Evolutionary conservation across 2,113 vertebrate species (phyloP).

Genomic region (Plecturocebus donacophilus): DNA sequence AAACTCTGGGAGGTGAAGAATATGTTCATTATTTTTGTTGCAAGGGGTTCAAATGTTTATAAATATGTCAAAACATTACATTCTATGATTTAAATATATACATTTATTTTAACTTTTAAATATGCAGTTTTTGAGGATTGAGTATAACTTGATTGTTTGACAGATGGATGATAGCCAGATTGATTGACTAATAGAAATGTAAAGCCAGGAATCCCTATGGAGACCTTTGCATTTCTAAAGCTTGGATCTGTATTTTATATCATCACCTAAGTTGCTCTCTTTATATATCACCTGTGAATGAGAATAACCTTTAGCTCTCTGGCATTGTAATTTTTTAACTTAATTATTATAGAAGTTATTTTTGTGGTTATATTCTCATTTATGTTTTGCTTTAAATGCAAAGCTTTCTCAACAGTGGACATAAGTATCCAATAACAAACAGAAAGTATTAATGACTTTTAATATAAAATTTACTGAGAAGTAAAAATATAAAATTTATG

Average conservation of each 20-base stretch:
- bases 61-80: background rate
- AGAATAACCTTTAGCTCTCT: background rate
- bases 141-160: background rate
- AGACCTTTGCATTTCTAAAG: background rate
- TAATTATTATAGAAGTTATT: conserved; percentile 3
- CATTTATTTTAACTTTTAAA: background rate
- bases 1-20: background rate
- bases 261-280: background rate
- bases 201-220: background rate
- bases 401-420: background rate
- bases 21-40: background rate
- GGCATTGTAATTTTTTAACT: background rate
- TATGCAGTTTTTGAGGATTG: background rate
- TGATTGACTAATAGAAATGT: background rate
- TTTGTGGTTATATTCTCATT: background rate
- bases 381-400: background rate
- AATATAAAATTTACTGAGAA: background rate
- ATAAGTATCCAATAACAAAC: background rate
- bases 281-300: background rate
- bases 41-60: background rate
- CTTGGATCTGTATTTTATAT: background rate
- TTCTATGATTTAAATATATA: background rate
- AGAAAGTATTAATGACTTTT: background rate
- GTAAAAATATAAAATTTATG: background rate
- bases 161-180: background rate